Evolutionary conservation across 2,113 vertebrate species (phyloP).

Genomic region (Octodon degus): DNA sequence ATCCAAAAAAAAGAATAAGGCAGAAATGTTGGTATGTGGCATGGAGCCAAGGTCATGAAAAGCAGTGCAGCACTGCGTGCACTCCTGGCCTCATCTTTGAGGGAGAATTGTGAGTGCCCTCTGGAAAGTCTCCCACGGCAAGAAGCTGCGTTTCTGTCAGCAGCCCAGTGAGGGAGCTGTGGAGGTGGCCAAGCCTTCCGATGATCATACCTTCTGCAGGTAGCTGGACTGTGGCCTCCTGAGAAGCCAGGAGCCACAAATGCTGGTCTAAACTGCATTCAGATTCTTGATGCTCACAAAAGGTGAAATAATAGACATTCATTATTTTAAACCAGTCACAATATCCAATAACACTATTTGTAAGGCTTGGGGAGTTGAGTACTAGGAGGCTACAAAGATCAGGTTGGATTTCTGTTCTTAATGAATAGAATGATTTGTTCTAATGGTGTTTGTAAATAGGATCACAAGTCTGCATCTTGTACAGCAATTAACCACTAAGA

Average conservation of each 20-base stretch:
- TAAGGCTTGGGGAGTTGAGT: not conserved
- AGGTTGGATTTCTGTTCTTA: not conserved
- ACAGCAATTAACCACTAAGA: too few species aligned
- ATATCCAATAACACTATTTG: rapidly evolving
- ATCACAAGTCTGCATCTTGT: too few species aligned
- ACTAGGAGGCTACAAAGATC: not conserved
- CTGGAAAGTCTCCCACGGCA: too few species aligned
- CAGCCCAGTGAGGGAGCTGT: not conserved
- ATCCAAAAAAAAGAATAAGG: too few species aligned
- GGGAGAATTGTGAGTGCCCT: too few species aligned
- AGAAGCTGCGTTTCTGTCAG: not conserved
- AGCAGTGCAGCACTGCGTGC: not conserved
- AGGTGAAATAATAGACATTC: not conserved
- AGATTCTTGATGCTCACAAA: not conserved
- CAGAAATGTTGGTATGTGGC: not conserved
- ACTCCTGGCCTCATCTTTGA: not conserved
- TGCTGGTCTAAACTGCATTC: not conserved
- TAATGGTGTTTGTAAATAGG: too few species aligned
- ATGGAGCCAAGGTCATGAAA: not conserved
- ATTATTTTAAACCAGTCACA: not conserved
- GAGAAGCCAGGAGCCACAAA: not conserved
- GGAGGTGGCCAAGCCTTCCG: not conserved
- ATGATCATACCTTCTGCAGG: not conserved
- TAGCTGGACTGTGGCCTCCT: not conserved
- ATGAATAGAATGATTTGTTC: too few species aligned